Base-by-base conservation (phyloP, 1,140 invertebrate species). In the Apis cerana region DNA sequence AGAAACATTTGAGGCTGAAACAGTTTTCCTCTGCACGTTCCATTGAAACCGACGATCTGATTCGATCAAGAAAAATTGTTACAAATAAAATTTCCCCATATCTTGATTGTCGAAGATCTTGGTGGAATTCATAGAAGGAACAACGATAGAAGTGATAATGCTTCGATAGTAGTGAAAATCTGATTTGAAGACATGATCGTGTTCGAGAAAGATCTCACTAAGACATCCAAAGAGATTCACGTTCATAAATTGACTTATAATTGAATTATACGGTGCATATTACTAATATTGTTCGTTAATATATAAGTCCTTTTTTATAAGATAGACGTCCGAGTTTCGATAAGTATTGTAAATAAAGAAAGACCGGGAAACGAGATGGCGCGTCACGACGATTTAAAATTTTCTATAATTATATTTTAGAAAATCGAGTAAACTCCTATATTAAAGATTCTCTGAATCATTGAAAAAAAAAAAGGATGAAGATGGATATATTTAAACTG, bases 281-380 rank as follows among this genome's bases (percentile, higher is more conserved):
- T 68, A 54, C 61, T 80, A 76, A 82, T 74, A 82, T 76, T 68
- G 48, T 75, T 80, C 67, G 23, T 2, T 76, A 82, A 59, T 82
- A 65, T 7, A 80, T 80, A 83, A 80, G 69, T 79, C 62, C 43
- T 62, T 71, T 83, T 80, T 83, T 71, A 79, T 80, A 65, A 83
- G 59, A 72, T 21, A 67, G 56, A 80, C 56, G 64, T 78, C 15
- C 7, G 33, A 52, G 43, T 76, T 85, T 62, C 23, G 61, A 58
- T 5, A n/a, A 86, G 23, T 62, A 83, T 72, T 83, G 61, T 82
- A 75, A 58, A 75, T 76, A 82, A 59, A 43, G 27, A 61, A 50
- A 58, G n/a, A 19, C 8, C 33, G 23, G 23, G 56, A 58, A 17
- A 50, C 0, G 13, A 27, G 50, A 48, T 2, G 27, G 64, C 64